A percentile compares a stretch with the other conserved stretches of the same genome.
phyloP scores from a whole-genome alignment of 2,113 vertebrate species.

The Phaethornis superciliosus region DNA sequence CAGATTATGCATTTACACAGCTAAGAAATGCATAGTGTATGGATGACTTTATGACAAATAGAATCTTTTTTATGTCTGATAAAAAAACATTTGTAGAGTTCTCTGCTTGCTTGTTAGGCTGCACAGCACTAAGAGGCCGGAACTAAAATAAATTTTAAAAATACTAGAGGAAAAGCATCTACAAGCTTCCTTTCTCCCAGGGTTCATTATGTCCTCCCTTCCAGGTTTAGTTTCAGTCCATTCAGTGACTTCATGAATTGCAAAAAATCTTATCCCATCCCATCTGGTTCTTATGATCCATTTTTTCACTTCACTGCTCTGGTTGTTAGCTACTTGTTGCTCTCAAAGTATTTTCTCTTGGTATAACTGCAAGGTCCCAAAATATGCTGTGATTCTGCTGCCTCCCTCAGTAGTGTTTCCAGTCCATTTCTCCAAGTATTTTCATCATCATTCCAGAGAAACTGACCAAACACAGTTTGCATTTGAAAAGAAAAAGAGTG shows the following conservation, averaged over 20 bases:
- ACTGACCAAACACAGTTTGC: not conserved
- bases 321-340: not conserved
- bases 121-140: not conserved
- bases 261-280: not conserved
- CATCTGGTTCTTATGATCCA: not conserved
- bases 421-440: not conserved
- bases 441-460: not conserved
- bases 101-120: not conserved
- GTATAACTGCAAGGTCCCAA: not conserved
- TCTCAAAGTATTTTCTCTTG: not conserved
- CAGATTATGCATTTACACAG: not conserved
- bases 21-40: not conserved
- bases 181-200: not conserved
- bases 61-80: not conserved
- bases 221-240: not conserved
- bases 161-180: not conserved
- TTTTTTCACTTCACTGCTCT: not conserved
- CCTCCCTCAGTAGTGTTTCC: not conserved
- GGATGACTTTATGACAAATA: not conserved
- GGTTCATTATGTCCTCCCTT: not conserved
- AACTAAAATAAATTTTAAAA: not conserved
- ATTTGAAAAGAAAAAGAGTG: not conserved
- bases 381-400: not conserved
- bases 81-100: not conserved
- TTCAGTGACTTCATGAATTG: not conserved